Conservation (phyloP, 1,140 invertebrate species). For the Meloidogyne floridensis region DNA sequence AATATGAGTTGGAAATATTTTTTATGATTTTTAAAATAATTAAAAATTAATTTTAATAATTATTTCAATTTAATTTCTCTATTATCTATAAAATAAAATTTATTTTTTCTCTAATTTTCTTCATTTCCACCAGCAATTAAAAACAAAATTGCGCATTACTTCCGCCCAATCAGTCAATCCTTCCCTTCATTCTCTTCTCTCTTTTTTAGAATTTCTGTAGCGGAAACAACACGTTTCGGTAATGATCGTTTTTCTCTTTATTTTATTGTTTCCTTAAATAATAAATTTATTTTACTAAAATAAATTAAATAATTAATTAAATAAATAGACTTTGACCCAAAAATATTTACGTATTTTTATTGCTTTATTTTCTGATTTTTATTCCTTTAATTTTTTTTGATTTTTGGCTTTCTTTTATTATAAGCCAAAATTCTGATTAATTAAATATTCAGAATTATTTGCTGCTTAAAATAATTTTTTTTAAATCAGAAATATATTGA, state of each 20-base stretch:
- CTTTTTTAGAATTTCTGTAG: neutral
- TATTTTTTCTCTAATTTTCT: neutral
- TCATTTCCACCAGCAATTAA: too few species aligned
- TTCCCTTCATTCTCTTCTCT: neutral
- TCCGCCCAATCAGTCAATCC: conserved; percentile 8
- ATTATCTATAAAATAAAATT: neutral
- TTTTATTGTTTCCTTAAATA: conserved; percentile 4
- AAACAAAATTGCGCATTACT: conserved; percentile 8
- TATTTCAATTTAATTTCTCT: neutral
- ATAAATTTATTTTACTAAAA: neutral
- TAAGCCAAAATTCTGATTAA: too few species aligned
- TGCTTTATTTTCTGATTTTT: neutral
- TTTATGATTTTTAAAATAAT: too few species aligned
- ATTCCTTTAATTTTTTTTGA: too few species aligned
- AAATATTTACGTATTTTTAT: neutral
- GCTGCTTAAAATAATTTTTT: too few species aligned
- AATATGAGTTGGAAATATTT: too few species aligned
- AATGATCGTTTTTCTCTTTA: neutral
- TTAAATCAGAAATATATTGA: too few species aligned
- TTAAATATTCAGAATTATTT: too few species aligned
- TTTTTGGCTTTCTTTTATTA: too few species aligned
- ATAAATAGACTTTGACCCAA: neutral
- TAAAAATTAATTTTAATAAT: too few species aligned
- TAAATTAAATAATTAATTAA: neutral
- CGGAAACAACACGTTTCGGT: neutral